Base-by-base conservation (phyloP, 2,113 vertebrate species). In the Aegotheles bennettii region DNA sequence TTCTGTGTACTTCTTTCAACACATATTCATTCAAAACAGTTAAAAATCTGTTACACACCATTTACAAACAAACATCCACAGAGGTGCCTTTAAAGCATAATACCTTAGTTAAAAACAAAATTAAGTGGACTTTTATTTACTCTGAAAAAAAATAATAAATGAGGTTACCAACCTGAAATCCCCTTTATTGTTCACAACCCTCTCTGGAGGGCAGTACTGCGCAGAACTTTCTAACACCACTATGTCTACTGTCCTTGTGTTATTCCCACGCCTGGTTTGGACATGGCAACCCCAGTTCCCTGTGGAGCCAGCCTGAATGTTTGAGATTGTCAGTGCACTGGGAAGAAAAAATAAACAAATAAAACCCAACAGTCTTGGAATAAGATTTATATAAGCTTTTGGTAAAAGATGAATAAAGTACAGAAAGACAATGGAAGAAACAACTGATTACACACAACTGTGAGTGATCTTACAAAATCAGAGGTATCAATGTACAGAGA, bases 281-380 rank as follows among this genome's bases (percentile, higher is more conserved):
- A 99, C 98, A 2, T 98, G 98, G 85, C 99, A 99, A 85, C 99
- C 99, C 99, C 99, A 99, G 94, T 99, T 99, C 74, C 99, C 99
- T 9, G 99, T 99, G 40, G 99, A 99, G 79, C 98, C 99, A 70
- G 98, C 98, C 97, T 99, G 99, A 97, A 99, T 99, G 97, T 99
- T 99, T 57, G 99, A 99, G 97, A 99, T 99, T 68, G 99, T 99
- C 97, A 99, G 93, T 2, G 98, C 99, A 60, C 99, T 99, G 97
- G 29, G 90, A 95, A 88, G 36, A 96, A 11, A 97, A 89, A 94
- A 93, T 5, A 68, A 85, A 61, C 16, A 65, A 84, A 78, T 31
- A 82, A 91, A 90, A 21, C 11, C 9, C 38, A 94, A 42, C 23
- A 59, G 12, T 48, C 61, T 85, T 73, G 11, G 21, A 83, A 51